Evolutionary conservation across 1,140 invertebrate species (phyloP), one percentile per base, ranked within the genome.

Genomic region (Orius insidiosus): DNA sequence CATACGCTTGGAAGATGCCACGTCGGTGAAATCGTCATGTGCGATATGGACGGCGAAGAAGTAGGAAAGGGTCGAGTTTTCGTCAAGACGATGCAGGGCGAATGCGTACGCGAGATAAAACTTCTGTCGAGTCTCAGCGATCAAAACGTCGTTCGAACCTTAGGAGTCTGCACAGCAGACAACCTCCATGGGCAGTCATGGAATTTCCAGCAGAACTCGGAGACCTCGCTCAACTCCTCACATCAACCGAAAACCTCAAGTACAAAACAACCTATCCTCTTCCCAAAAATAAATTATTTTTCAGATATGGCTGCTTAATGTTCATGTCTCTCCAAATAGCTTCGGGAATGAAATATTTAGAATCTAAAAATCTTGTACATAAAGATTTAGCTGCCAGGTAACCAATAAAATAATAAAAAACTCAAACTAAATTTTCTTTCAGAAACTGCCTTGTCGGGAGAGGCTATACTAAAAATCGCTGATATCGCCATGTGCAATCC

Each of bases 391-490:
- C 80, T 30, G 76, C 80, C 42, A 69, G 76, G 72, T 76, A n/a
- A n/a, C n/a, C n/a, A n/a, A n/a, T n/a, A n/a, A n/a, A n/a, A n/a
- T n/a, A n/a, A n/a, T n/a, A n/a, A n/a, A n/a, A n/a, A n/a, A n/a
- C n/a, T n/a, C n/a, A n/a, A n/a, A n/a, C n/a, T n/a, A n/a, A n/a
- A n/a, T n/a, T n/a, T n/a, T n/a, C n/a, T 67, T 67, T 45, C 65
- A 83, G 85, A 55, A 89, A 88, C 68, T 88, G 84, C 61, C 69
- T 90, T 47, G 82, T 89, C 51, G 81, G 82, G 51, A 71, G 75
- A 53, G 73, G 75, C 53, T 80, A 79, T 54, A 70, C 71, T 24
- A 75, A 86, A 88, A 67, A 80, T 89, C 48, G 82, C 80, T 35
- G 84, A 87, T 41, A 45, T 58, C 31, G 67, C 63, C 6, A 60